Evolutionary conservation across 1,140 invertebrate species (phyloP).

Genomic region (Drosophila insularis): DNA sequence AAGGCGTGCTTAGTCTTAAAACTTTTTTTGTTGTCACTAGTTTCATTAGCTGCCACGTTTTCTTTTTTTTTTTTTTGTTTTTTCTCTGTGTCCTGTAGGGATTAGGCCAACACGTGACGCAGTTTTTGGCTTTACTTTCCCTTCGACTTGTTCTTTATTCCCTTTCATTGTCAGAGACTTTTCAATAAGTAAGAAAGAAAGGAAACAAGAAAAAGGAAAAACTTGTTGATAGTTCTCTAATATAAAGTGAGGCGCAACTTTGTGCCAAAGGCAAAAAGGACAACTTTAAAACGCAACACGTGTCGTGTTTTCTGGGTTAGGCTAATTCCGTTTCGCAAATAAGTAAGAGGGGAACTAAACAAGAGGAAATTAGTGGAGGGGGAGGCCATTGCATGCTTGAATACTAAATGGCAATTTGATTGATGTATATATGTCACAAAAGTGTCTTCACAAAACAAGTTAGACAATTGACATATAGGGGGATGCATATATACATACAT

Average conservation of each 20-base stretch:
- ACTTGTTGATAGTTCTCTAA: conserved; percentile 65
- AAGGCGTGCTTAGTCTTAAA: conserved; percentile 8
- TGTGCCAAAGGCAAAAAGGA: conserved; percentile 13
- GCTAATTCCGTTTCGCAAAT: conserved; percentile 18
- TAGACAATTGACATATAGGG: conserved; percentile 36
- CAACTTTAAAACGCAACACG: conserved; percentile 69
- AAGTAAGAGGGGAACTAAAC: neutral
- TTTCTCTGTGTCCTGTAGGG: conserved; percentile 18
- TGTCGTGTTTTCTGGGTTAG: conserved; percentile 28
- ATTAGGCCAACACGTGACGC: conserved; percentile 62
- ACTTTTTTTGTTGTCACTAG: conserved; percentile 42
- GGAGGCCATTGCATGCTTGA: conserved; percentile 49
- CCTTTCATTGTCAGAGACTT: neutral
- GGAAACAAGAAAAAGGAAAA: conserved; percentile 27
- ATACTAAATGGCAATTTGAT: conserved; percentile 70
- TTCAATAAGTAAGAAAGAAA: neutral
- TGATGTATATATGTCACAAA: conserved; percentile 70
- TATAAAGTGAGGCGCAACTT: conserved; percentile 11
- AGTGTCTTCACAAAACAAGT: conserved; percentile 40
- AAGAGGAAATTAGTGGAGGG: neutral
- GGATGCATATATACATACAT: neutral
- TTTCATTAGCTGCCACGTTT: conserved; percentile 52
- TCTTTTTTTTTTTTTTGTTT: conserved; percentile 1
- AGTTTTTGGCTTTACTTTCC: conserved; percentile 28
- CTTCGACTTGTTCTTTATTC: neutral